Evolutionary conservation across 53 echinoderm and acorn worm species (phyloP).

Genomic region (Echinometra lucunter): DNA sequence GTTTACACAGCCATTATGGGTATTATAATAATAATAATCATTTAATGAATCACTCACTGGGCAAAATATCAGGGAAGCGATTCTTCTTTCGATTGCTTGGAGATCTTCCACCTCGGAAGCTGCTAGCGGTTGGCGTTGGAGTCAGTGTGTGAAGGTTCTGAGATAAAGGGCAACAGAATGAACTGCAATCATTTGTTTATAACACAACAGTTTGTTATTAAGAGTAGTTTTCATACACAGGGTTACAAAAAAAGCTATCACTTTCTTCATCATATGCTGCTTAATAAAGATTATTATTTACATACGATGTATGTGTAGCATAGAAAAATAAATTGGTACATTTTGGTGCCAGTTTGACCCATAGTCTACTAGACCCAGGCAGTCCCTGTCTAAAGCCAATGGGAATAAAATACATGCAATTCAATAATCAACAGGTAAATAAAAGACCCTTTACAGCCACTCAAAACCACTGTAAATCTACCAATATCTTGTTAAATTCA

Average conservation of each 20-base stretch:
- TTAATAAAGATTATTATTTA: too few species aligned
- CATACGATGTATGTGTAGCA: too few species aligned
- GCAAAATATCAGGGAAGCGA: constrained; percentile 56
- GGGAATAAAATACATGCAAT: too few species aligned
- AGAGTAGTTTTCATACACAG: not conserved
- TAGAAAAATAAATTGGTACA: too few species aligned
- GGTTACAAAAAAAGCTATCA: not conserved
- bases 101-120: constrained; percentile 31
- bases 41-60: constrained; percentile 5
- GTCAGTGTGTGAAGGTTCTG: constrained; percentile 42
- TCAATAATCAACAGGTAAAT: too few species aligned
- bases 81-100: constrained; percentile 55
- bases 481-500: too few species aligned
- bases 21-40: not conserved
- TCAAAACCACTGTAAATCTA: too few species aligned
- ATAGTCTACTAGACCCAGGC: too few species aligned
- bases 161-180: not conserved
- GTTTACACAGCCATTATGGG: not conserved
- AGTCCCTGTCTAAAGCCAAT: too few species aligned
- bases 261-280: not conserved
- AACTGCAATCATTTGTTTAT: not conserved
- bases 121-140: constrained; percentile 21
- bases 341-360: too few species aligned
- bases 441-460: too few species aligned
- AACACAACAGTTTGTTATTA: not conserved